Conservation (phyloP, 1,140 invertebrate species). For the Paracyclopina nana region DNA sequence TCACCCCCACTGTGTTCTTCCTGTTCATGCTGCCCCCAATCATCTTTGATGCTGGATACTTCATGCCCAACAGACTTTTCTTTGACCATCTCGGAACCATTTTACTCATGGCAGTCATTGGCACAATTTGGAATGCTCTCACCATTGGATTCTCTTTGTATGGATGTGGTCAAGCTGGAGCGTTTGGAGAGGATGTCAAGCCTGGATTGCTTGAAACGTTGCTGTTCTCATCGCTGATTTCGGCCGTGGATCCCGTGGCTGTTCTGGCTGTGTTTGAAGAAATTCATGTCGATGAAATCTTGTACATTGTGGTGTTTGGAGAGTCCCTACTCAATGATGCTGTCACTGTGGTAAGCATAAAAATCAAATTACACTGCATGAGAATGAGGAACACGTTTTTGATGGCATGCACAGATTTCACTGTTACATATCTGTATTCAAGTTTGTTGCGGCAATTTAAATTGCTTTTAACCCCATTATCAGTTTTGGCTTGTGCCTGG, state of each 20-base stretch:
- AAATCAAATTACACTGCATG: too few relatives aligned
- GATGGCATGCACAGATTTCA: too few relatives aligned
- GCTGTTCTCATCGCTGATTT: slow-evolving; percentile 79
- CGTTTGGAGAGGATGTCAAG: slow-evolving; percentile 51
- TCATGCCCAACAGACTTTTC: slow-evolving; percentile 30
- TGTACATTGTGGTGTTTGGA: slow-evolving; percentile 96
- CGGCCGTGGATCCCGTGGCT: slow-evolving; percentile 90
- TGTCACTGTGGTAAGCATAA: slow-evolving; percentile 59
- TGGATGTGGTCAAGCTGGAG: slow-evolving; percentile 53
- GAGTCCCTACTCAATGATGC: slow-evolving; percentile 92
- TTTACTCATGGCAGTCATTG: slow-evolving; percentile 33
- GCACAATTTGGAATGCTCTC: slow-evolving; percentile 33
- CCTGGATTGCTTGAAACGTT: slow-evolving; percentile 65
- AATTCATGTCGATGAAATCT: slow-evolving; percentile 91
- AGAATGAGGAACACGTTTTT: too few relatives aligned
- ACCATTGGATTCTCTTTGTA: slow-evolving; percentile 41
- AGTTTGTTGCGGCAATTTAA: too few relatives aligned
- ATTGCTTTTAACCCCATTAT: too few relatives aligned
- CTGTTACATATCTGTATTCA: too few relatives aligned
- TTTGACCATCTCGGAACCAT: slow-evolving; percentile 35
- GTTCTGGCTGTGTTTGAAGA: slow-evolving; percentile 96
- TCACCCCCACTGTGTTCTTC: not conserved
- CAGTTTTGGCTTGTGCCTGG: too few relatives aligned
- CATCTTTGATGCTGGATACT: slow-evolving; percentile 31
- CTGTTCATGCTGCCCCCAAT: slow-evolving; percentile 24